Base-by-base conservation (phyloP, 2,888 invertebrate species). In the Atherix ibis region DNA sequence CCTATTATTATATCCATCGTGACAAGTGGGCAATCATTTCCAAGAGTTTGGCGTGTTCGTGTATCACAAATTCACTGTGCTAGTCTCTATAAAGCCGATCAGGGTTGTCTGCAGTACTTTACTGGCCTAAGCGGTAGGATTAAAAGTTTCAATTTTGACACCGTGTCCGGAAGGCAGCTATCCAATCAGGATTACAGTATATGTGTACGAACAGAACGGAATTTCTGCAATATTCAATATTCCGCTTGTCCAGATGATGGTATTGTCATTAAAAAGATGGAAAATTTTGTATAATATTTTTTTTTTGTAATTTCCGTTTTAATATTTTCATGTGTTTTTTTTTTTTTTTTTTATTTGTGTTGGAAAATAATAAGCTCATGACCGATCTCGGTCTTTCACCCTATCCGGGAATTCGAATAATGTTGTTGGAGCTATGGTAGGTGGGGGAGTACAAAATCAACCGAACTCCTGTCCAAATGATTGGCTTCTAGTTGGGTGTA, bases 171-270 rank as follows among this genome's bases (percentile, higher is more conserved):
- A 0, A 62, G 78, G 3, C 84, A 87, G 49, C 67, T 88, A 13
- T 84, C 85, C 36, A 87, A 85, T 56, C 85, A 88, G 54, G 87
- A 88, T 56, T 89, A 89, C 54, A 79, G 83, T 42, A 76, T 85
- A 41, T 89, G 88, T 53, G 69, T 88, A 26, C 63, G 88, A 18
- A 78, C 76, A 51, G 88, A 88, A 54, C 68, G 78, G 40, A 88
- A 85, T 53, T 87, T 87, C 52, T 89, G 88, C 46, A 80, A 83
- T 0, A 77, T 87, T 29, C 84, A 84, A 48, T 87, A 87, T 51
- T 75, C 74, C 12, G 71, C 76, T 4, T 87, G 85, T 46, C 58
- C 70, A 2, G 76, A 83, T 50, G 62, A 71, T 41, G 73, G 77
- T 76, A 32, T 34, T 38, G 15, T 18, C 14, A 9, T 22, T 25